Base-by-base conservation (phyloP, 2,888 invertebrate genomes). In the Bellardia pandia region DNA sequence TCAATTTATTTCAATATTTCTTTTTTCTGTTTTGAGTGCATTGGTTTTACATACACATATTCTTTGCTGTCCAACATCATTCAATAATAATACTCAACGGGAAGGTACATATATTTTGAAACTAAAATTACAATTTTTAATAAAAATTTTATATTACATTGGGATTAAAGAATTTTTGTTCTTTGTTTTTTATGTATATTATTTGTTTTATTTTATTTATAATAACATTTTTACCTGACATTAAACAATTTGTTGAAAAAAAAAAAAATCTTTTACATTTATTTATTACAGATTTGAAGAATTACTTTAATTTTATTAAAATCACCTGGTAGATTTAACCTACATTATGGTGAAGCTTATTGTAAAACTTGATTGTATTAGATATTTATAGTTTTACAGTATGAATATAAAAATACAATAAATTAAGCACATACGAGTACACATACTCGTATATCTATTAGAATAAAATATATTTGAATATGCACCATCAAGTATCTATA, bases 81-180 rank as follows among this genome's bases (percentile, higher is more conserved):
- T 78, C 58, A 69, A 45, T 48, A 79, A 40, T 23, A 62, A 42
- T 30, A 71, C 14, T 48, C 71, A 71, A 37, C 48, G 60, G 69
- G 30, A 62, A 60, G 23, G 37, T 7, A 37, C 7, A 45, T 14
- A 37, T 14, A 45, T 14, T 58, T 37, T 78, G 7, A 2, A 51
- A 71, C 9, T 45, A 56, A 37, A 69, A 69, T 58, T 60, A 51
- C n/a, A 62, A 23, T 51, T 62, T 48, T 23, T n/a, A 23, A 9
- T 48, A 48, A 51, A n/a, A n/a, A 23, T 48, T 69, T 69, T 79
- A 48, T 33, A 58, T 56, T 58, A 16, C 9, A 51, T 60, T 60
- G 58, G 11, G 8, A 56, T 69, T 48, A 58, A 33, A 13, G 30
- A n/a, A 1, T n/a, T 62, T 14, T 14, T 8, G 0, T 1, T 5